Base-by-base conservation (phyloP, 2,113 vertebrate genomes). In the Oncorhynchus gorbuscha region DNA sequence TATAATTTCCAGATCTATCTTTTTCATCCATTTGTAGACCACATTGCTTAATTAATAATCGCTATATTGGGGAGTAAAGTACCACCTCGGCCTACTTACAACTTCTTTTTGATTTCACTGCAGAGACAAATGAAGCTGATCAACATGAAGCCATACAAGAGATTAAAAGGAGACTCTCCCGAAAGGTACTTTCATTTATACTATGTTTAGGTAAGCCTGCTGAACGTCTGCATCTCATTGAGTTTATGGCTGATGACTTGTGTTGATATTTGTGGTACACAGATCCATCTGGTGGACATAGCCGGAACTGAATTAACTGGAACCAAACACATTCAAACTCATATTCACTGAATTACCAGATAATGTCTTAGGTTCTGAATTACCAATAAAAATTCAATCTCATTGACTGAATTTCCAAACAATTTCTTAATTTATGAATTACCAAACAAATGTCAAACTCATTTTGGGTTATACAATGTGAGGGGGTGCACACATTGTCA, bases 61-160 rank as follows among this genome's bases (percentile, higher is more conserved):
- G 1, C 2, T 64, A 24, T 64, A n/a, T 22, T 26, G 20, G 18
- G n/a, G 12, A 26, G 67, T 69, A 3, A 69, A 32, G 8, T 69
- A 24, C 16, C 16, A 45, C 39, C 39, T 9, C 9, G 3, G 39
- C 28, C 16, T 39, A 30, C 30, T 26, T 69, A 26, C n/a, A 55
- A 55, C 26, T 76, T 26, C 8, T 76, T 26, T 61, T 76, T 26
- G 1, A 55, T 55, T 22, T 61, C 28, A 62, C 59, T 84, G 90
- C 93, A 99, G 97, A 97, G 84, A 97, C 97, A 85, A 99, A 99
- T 89, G 96, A 97, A 92, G 94, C 94, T 71, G 97, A 99, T 81
- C 96, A 97, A 74, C 95, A 97, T 48, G 97, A 99, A 93, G 96
- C 95, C 84, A 98, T 94, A 90, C 97, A 95, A 92, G 97, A 99